Percentiles rank a stretch among this genome's conserved stretches.
phyloP scores from a whole-genome alignment of 2,113 vertebrate genomes.

The Gymnorhina tibicen region DNA sequence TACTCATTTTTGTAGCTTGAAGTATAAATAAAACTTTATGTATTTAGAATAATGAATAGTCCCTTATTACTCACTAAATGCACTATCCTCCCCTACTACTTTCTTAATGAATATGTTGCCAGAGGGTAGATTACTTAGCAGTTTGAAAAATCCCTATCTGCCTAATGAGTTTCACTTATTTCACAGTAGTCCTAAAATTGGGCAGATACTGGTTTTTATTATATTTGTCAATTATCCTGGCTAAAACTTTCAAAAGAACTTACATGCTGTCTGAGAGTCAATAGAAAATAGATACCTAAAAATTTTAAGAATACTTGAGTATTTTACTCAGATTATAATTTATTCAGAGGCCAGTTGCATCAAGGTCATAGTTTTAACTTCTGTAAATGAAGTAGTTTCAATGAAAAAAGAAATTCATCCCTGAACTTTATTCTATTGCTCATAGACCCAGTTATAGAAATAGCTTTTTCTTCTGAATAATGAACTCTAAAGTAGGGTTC shows the following conservation, averaged over 20 bases:
- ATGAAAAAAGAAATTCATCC: background rate
- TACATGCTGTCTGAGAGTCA: background rate
- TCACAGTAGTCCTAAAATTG: background rate
- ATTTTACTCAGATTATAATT: background rate
- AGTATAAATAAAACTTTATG: background rate
- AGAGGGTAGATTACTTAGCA: background rate
- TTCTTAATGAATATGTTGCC: background rate
- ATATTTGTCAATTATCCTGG: background rate
- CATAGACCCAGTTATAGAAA: background rate
- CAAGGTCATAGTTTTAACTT: background rate
- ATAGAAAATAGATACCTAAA: background rate
- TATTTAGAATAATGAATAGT: background rate
- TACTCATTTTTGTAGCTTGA: background rate
- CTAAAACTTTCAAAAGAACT: background rate
- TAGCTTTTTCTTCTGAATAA: background rate
- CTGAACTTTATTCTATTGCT: background rate
- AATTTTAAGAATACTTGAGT: background rate
- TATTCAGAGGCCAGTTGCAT: background rate
- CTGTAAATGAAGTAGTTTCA: background rate
- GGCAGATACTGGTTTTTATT: background rate
- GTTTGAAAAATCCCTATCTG: conserved; percentile 11
- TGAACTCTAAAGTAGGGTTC: background rate
- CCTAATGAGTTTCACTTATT: conserved; percentile 4
- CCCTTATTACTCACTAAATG: background rate
- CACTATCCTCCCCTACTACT: background rate